Evolutionary conservation across 2,888 invertebrate species (phyloP), one percentile per base, ranked within the genome.

Genomic region (Drosophila hawaiiensis): DNA sequence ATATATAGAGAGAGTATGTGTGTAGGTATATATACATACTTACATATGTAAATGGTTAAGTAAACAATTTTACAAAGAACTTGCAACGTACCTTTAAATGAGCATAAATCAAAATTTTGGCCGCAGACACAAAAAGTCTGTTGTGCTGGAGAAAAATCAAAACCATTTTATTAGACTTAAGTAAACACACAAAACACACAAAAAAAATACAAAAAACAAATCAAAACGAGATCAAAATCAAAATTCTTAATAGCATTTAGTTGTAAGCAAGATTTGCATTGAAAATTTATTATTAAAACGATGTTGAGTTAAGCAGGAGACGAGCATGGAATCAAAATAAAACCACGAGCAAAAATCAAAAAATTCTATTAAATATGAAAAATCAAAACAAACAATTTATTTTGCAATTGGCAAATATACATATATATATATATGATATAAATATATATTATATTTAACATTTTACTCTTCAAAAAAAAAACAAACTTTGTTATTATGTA

Each of bases 31-130:
- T 62, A 50, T 59, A 79, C 64, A 74, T 54, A 71, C 52, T 49
- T 59, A 70, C 64, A 69, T 56, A 49, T 80, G 61, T 78, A 78
- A 75, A 76, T 76, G 68, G 61, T 60, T 77, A 80, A 76, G 73
- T 76, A 82, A 68, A 86, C 70, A 83, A 84, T 84, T 76, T 86
- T 77, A 76, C 70, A 90, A 89, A 64, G 69, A 76, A 81, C 81
- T 78, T 80, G 82, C 90, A 83, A 82, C 74, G 89, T 86, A 90
- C 89, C 83, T 87, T 91, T 80, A 80, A 82, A 87, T 80, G 92
- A 93, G 92, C 93, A 88, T 83, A 92, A 93, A 92, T 92, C 92
- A 92, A 92, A 91, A 92, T 91, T 84, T 89, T 83, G 80, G 83
- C 87, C 82, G 71, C 84, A 61, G 75, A 75, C 59, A 78, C 41